Conservation (phyloP, 1,140 invertebrate species). For the Nebria ingens region DNA sequence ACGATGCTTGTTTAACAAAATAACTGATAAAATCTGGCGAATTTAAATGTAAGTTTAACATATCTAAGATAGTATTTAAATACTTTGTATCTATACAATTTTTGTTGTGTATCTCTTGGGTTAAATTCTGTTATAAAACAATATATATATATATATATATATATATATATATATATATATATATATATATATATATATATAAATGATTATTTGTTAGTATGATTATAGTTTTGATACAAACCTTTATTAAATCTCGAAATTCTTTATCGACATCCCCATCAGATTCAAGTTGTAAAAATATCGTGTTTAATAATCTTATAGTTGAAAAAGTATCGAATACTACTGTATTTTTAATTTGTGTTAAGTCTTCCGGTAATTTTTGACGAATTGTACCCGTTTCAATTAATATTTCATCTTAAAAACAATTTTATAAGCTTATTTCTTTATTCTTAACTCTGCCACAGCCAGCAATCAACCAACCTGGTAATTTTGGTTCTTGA, state of each 20-base stretch:
- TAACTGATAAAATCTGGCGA: too few relatives aligned
- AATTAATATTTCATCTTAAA: conserved; percentile 2
- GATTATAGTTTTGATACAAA: conserved; percentile 1
- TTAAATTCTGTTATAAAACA: conserved; percentile 7
- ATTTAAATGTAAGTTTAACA: too few relatives aligned
- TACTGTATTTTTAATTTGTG: not conserved
- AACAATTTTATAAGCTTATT: conserved; percentile 13
- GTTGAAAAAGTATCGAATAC: not conserved
- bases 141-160: too few relatives aligned
- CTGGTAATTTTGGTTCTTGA: conserved; percentile 40
- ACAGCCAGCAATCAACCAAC: conserved; percentile 15
- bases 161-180: too few relatives aligned
- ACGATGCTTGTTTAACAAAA: conserved; percentile 16
- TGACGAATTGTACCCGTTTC: not conserved
- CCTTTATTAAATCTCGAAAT: not conserved
- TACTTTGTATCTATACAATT: too few relatives aligned
- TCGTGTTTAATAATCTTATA: not conserved
- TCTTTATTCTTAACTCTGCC: not conserved
- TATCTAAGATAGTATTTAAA: too few relatives aligned
- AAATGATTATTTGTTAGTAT: not conserved
- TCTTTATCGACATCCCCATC: not conserved
- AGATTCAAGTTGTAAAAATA: conserved; percentile 1
- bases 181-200: too few relatives aligned
- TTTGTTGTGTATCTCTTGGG: not conserved
- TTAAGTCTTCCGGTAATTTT: not conserved